These are phyloP conservation scores for Melieria picta DNA, from an alignment of 2,888 invertebrate genomes.

Conservation along the genomic window DNA sequence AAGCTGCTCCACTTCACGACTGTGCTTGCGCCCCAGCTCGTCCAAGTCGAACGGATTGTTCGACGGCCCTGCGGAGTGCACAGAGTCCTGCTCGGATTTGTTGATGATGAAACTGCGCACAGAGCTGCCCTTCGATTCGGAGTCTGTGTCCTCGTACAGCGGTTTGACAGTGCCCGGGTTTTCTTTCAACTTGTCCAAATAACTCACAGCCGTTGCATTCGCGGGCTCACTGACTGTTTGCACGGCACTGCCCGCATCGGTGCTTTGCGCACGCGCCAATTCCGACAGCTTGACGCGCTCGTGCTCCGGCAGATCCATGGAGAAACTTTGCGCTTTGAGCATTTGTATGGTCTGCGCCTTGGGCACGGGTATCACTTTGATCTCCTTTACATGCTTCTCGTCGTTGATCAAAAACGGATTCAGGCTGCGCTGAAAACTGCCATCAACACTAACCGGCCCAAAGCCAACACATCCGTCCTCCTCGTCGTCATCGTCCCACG, in stretches of 20 bases:
- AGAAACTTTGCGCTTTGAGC: conserved; percentile 51
- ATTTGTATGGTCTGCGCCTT: conserved; percentile 59
- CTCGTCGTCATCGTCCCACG: conserved; percentile 49
- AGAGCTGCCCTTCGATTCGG: conserved; percentile 63
- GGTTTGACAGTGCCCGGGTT: conserved; percentile 51
- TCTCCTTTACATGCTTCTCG: conserved; percentile 63
- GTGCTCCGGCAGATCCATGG: conserved; percentile 46
- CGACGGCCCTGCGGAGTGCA: conserved; percentile 62
- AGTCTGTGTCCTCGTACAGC: conserved; percentile 64
- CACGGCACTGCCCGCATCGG: conserved; percentile 38
- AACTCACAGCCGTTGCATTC: conserved; percentile 44
- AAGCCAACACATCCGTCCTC: conserved; percentile 43
- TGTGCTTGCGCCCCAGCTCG: conserved; percentile 58
- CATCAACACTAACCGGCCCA: conserved; percentile 40
- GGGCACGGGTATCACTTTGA: conserved; percentile 63
- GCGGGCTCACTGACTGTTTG: conserved; percentile 24
- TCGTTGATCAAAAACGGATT: conserved; percentile 61
- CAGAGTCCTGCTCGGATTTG: conserved; percentile 65
- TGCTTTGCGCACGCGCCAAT: conserved; percentile 49
- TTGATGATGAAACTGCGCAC: conserved; percentile 63
- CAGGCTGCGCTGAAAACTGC: conserved; percentile 46
- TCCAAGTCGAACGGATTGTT: conserved; percentile 68
- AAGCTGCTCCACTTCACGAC: conserved; percentile 66
- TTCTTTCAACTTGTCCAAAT: conserved; percentile 59
- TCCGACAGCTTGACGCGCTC: conserved; percentile 43